Conservation (phyloP, 2,888 invertebrate species). For the Harpalus rufipes region DNA sequence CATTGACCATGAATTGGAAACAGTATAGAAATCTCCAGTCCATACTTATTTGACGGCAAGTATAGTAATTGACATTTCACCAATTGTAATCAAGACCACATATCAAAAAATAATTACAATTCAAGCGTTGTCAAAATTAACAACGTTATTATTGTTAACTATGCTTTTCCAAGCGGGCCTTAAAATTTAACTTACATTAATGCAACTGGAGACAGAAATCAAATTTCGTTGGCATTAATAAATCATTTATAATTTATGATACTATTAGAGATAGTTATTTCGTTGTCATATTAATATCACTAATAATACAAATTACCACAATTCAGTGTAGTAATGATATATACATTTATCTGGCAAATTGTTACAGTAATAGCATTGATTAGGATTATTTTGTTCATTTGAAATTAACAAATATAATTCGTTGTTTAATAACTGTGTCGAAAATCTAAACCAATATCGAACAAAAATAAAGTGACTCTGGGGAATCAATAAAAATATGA, state of each 20-base stretch:
- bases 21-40: too few species aligned
- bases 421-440: background rate
- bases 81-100: too few species aligned
- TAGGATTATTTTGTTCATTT: conserved; percentile 9
- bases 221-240: background rate
- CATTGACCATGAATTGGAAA: too few species aligned
- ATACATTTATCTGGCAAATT: conserved; percentile 18
- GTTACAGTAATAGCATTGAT: conserved; percentile 7
- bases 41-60: too few species aligned
- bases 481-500: too few species aligned
- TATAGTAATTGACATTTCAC: too few species aligned
- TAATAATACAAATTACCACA: conserved; percentile 29
- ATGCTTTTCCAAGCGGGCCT: too few species aligned
- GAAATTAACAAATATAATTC: background rate
- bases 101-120: too few species aligned
- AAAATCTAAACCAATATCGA: background rate
- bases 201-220: background rate
- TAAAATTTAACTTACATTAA: too few species aligned
- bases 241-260: conserved; percentile 5
- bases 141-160: too few species aligned
- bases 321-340: background rate
- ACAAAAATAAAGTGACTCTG: background rate
- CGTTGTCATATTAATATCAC: conserved; percentile 1
- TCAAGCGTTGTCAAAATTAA: too few species aligned
- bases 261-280: background rate